Conservation (phyloP, 2,113 vertebrate genomes). For the Epinephelus cyanopodus region DNA sequence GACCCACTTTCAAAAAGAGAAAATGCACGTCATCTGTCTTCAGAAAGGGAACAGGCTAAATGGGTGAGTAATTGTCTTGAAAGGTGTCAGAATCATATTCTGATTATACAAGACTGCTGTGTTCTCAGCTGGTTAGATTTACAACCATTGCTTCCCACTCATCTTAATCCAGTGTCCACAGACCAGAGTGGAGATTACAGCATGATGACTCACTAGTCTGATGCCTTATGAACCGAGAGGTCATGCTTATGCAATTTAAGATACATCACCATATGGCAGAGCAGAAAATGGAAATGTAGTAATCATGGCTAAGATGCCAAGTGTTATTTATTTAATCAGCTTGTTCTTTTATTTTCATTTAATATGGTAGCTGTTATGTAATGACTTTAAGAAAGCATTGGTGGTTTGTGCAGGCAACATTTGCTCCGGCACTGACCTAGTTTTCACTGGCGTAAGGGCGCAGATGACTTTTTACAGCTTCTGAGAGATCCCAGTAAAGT, state of each 20-base stretch:
- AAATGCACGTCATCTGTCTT: constrained; percentile 15
- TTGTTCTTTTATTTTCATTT: constrained; percentile 8
- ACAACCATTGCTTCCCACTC: constrained; percentile 12
- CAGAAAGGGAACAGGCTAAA: constrained; percentile 14
- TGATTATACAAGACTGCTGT: background rate
- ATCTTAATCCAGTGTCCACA: constrained; percentile 37
- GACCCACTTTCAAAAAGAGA: constrained; percentile 75
- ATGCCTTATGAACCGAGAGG: constrained; percentile 31
- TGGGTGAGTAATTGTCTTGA: background rate
- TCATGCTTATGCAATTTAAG: constrained; percentile 64
- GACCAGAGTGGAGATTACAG: constrained; percentile 43
- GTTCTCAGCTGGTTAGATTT: background rate
- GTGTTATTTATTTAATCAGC: constrained; percentile 35
- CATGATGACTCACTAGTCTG: constrained; percentile 50
- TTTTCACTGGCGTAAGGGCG: background rate
- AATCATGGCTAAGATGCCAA: constrained; percentile 4
- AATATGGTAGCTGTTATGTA: constrained; percentile 24
- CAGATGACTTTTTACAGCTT: constrained; percentile 38
- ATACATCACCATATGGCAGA: constrained; percentile 49
- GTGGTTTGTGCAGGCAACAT: background rate
- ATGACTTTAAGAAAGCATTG: constrained; percentile 1
- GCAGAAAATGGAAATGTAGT: constrained; percentile 14
- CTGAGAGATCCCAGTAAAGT: constrained; percentile 48
- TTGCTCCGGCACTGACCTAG: no score
- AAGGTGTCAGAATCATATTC: background rate